Conservation (phyloP, 53 echinoderm and acorn worm species). For the Echinarachnius parma region DNA sequence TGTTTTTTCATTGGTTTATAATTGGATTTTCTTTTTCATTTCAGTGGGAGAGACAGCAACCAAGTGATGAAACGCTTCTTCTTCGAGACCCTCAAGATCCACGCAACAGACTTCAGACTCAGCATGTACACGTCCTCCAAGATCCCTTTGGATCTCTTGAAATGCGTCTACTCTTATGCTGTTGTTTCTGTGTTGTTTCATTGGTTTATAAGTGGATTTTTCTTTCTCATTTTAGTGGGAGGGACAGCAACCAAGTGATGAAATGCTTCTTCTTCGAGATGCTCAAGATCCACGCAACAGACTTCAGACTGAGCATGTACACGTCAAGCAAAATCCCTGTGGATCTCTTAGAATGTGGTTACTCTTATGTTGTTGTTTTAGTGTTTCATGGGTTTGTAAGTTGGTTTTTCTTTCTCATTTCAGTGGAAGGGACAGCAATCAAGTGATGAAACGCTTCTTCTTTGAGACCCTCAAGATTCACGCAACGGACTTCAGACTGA, state of each 20-base stretch:
- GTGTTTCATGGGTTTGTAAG: no score
- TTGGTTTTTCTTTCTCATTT: not conserved
- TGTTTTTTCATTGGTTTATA: no score
- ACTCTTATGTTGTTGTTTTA: no score
- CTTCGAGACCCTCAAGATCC: slow-evolving; percentile 86
- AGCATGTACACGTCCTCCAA: slow-evolving; percentile 79
- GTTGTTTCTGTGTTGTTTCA: no score
- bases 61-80: slow-evolving; percentile 57
- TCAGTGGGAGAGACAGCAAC: slow-evolving; percentile 17
- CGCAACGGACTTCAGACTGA: slow-evolving; percentile 76
- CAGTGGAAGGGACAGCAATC: slow-evolving; percentile 15
- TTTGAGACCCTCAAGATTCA: slow-evolving; percentile 87
- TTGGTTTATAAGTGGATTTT: no score
- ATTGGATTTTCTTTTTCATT: not conserved
- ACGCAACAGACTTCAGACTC: slow-evolving; percentile 75
- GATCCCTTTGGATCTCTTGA: slow-evolving; percentile 71
- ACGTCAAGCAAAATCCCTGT: slow-evolving; percentile 76
- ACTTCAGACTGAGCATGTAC: slow-evolving; percentile 79
- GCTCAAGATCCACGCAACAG: slow-evolving; percentile 75
- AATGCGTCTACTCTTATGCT: no score
- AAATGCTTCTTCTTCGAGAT: slow-evolving; percentile 86
- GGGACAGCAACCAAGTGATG: slow-evolving; percentile 7
- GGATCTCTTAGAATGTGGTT: no score
- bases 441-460: slow-evolving; percentile 59
- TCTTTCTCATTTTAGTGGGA: slow-evolving; percentile 6